Evolutionary conservation across 2,797 vertebrate species (phyloP), one percentile per base, ranked within the genome.

Genomic region (Coluber constrictor): DNA sequence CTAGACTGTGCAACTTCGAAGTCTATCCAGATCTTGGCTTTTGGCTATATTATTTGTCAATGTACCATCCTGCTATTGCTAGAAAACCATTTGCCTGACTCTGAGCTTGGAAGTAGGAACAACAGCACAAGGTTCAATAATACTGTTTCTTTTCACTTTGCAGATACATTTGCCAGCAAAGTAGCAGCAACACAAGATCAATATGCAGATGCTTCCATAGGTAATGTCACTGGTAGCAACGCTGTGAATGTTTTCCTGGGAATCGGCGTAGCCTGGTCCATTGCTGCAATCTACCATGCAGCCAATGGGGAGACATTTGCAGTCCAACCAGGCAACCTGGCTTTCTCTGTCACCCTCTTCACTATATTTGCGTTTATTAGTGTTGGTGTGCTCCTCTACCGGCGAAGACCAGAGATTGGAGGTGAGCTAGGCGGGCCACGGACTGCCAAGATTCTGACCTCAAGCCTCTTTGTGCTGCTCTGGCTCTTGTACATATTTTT

Each of bases 121-220:
- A 5, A 54, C 7, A n/a, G 20, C 11, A 20, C 20, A 66, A 57
- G 2, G 51, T 74, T 59, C 3, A 25, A 66, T 93, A n/a, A 70
- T 11, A 5, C 0, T 66, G 16, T 94, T 91, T 86, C 92, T 95
- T 92, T 95, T 93, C 11, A 55, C 92, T 94, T 93, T 89, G n/a
- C 98, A 99, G 99, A 99, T 96, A 99, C 99, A 0, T 99, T 99
- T 89, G 99, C 99, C 96, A 99, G 99, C 97, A 99, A 99, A 95
- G 98, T 99, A 57, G 97, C 99, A 0, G 99, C 99, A 1, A 98
- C 97, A 0, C 99, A 99, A 97, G 99, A 99, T 97, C 99, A 99
- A 94, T 99, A 99, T 0, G 99, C 99, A 0, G 99, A 99, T 0
- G 99, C 99, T 6, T 99, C 99, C 96, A 99, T 99, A 0, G 99